Evolutionary conservation across 2,113 vertebrate genomes (phyloP).

Genomic region (Amphiprion ocellaris): DNA sequence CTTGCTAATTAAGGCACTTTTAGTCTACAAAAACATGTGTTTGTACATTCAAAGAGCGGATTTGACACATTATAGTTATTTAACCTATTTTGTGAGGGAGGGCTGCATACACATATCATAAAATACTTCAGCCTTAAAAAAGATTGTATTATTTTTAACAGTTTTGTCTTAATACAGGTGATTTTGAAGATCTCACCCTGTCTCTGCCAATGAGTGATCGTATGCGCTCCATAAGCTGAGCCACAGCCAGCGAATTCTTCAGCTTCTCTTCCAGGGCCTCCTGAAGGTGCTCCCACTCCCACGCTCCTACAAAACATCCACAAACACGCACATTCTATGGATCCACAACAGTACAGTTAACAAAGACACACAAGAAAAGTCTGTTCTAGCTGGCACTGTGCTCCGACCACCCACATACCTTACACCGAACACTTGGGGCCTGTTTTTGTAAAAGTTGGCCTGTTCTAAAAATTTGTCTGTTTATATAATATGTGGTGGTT

Average conservation of each 20-base stretch:
- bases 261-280: conserved; percentile 92
- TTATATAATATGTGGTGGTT: conserved; percentile 47
- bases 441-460: conserved; percentile 40
- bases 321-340: conserved; percentile 39
- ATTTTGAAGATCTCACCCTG: conserved; percentile 74
- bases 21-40: conserved; percentile 42
- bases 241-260: conserved; percentile 89
- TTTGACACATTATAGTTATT: conserved; percentile 31
- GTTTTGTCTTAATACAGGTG: background rate
- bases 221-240: conserved; percentile 91
- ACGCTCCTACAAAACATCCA: conserved; percentile 87
- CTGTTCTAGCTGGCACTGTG: conserved; percentile 37
- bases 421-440: conserved; percentile 22
- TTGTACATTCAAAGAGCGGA: conserved; percentile 34
- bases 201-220: conserved; percentile 89
- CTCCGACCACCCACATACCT: conserved; percentile 47
- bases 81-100: conserved; percentile 33
- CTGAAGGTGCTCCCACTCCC: conserved; percentile 94
- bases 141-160: background rate
- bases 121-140: background rate
- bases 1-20: conserved; percentile 47
- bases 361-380: conserved; percentile 38
- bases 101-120: background rate
- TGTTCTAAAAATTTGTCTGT: conserved; percentile 43
- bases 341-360: conserved; percentile 42